These are phyloP conservation scores for Mythimna loreyi DNA, from an alignment of 2,888 invertebrate species.

Conservation along the genomic window DNA sequence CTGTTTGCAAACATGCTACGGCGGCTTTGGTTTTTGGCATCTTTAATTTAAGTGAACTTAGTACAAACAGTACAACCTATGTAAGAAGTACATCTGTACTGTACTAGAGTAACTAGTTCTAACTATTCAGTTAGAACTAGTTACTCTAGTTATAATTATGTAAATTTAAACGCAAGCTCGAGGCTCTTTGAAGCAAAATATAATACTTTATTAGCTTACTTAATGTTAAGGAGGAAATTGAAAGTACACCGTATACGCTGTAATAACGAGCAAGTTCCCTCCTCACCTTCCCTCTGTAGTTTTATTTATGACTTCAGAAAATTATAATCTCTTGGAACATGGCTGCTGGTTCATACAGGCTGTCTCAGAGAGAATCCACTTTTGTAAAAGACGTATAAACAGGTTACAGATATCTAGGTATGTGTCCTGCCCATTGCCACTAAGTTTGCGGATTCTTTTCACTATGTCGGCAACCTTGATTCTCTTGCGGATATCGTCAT, in stretches of 20 bases:
- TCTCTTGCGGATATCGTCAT: no score
- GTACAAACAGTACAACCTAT: no score
- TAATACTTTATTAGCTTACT: conserved; percentile 26
- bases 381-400: no score
- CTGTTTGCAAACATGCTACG: no score
- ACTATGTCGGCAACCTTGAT: no score
- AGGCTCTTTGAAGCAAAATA: conserved; percentile 13
- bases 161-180: conserved; percentile 13
- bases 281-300: not conserved
- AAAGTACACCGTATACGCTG: conserved; percentile 31
- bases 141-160: not conserved
- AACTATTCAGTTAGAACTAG: not conserved
- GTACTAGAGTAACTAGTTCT: no score
- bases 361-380: no score
- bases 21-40: no score
- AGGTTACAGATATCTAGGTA: no score
- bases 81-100: no score
- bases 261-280: conserved; percentile 35
- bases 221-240: conserved; percentile 40
- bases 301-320: conserved; percentile 40
- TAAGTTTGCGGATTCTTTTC: no score
- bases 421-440: no score
- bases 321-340: not conserved
- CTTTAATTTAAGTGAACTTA: not conserved
- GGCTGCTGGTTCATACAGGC: not conserved